Base-by-base conservation (phyloP, 2,797 vertebrate species). In the Cebuella pygmaea region DNA sequence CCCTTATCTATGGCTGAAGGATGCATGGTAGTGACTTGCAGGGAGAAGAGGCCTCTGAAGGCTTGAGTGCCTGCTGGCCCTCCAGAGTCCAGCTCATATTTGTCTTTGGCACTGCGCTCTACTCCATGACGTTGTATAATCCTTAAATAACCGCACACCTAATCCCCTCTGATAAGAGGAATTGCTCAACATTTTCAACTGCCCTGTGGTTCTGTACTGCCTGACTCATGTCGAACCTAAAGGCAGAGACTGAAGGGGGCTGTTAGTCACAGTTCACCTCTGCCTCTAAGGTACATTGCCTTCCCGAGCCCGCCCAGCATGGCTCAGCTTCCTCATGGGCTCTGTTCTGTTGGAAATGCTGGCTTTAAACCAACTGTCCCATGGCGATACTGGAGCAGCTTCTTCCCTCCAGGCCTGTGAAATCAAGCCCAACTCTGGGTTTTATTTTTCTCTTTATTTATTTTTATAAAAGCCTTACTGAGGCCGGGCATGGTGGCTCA, bases 11-110 rank as follows among this genome's bases (percentile, higher is more conserved):
- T 41, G 52, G 5, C 81, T 48, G 36, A 2, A 9, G 20, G 44
- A 36, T 26, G 13, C 44, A 3, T 1, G 0, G 36, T 4, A 36
- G n/a, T 5, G 24, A 52, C 72, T 12, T 8, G 24, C 26, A 7
- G 27, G 64, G 50, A 15, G 41, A 64, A 30, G 78, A 57, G 70
- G 41, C 70, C 50, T 27, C 30, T 2, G 7, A 9, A 19, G 57
- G 50, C 57, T 15, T 7, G 4, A 24, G 33, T 81, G 64, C 72
- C 52, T 12, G 26, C 14, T 14, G 52, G 74, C 41, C 27, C 67
- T 39, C 27, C 61, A 2, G 30, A 8, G 74, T 13, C 15, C 2
- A 1, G 48, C 67, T 46, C 27, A 30, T 4, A 7, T 20, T 24
- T 19, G 13, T 39, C 52, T 24, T 79, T 33, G 13, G 52, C 1